phyloP scores from a whole-genome alignment of 2,113 vertebrate species.

The Coryphaenoides rupestris region DNA sequence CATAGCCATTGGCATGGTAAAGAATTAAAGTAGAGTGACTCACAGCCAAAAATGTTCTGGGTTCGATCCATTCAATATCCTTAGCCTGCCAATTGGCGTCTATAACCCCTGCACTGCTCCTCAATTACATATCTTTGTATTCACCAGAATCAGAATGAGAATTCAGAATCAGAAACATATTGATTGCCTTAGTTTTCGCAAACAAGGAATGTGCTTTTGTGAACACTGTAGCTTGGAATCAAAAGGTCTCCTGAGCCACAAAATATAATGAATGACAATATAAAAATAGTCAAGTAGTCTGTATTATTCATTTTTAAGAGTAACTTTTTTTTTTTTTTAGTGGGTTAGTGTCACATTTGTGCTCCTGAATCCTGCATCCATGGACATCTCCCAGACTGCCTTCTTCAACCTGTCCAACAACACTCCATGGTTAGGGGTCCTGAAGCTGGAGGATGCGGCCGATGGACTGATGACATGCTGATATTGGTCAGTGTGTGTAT shows the following conservation, averaged over 20 bases:
- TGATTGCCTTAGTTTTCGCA: too few species aligned
- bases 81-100: too few species aligned
- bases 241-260: too few species aligned
- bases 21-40: conserved; percentile 24
- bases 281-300: not conserved
- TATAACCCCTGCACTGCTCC: too few species aligned
- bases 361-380: conserved; percentile 62
- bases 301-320: too few species aligned
- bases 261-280: not conserved
- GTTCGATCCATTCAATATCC: too few species aligned
- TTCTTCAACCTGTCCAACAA: conserved; percentile 34
- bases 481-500: conserved; percentile 58
- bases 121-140: too few species aligned
- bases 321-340: conserved; percentile 43
- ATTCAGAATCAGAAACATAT: too few species aligned
- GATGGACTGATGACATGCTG: conserved; percentile 73
- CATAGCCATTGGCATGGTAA: conserved; percentile 74
- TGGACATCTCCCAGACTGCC: conserved; percentile 52
- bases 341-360: conserved; percentile 74
- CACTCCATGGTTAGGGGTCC: conserved; percentile 33
- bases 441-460: conserved; percentile 55
- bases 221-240: too few species aligned
- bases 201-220: too few species aligned
- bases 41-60: too few species aligned
- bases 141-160: too few species aligned